Base-by-base conservation (phyloP, 2,888 invertebrate genomes). In the Xylophagus ater region DNA sequence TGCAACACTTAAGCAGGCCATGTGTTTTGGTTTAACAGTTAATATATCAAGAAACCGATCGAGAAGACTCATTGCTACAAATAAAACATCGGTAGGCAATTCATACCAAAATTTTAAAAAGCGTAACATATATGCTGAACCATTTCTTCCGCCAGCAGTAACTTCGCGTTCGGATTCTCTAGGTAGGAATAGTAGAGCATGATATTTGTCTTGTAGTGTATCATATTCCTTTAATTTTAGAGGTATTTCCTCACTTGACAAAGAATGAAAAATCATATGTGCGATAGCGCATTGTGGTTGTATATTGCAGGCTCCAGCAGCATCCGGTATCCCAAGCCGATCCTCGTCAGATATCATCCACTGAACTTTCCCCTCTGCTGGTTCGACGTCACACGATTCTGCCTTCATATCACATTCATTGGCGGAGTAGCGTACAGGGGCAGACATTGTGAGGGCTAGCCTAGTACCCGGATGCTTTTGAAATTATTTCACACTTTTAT, bases 51-150 rank as follows among this genome's bases (percentile, higher is more conserved):
- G 67, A 64, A 87, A 87, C 48, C 83, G 73, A 65, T 85, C 87
- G 57, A 87, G 78, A 54, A 84, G 65, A 60, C 80, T 81, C 62
- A 83, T 76, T 46, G 85, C 82, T 47, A 77, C 72, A 60, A 86
- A 79, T 51, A 85, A 75, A 8, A 83, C 80, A 52, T 81, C 80
- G 10, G 81, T 76, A 9, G 86, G 82, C 53, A 85, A 66, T 58
- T 86, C 85, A 66, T 79, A 86, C 84, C 86, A 86, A 54, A 84
- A 78, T 64, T 85, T 85, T 49, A 86, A 72, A 59, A 83, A 85
- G 48, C 85, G 74, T 51, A 87, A 68, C 50, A 83, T 80, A 62
- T 84, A 81, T 2, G 83, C 84, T 13, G 85, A 82, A 48, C 81
- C 81, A 65, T 87, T 83, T 29, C 87, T 72, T 31, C 80, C 79